These are phyloP conservation scores for Periophthalmodon schlosseri DNA, from an alignment of 2,113 vertebrate species.

Conservation along the genomic window DNA sequence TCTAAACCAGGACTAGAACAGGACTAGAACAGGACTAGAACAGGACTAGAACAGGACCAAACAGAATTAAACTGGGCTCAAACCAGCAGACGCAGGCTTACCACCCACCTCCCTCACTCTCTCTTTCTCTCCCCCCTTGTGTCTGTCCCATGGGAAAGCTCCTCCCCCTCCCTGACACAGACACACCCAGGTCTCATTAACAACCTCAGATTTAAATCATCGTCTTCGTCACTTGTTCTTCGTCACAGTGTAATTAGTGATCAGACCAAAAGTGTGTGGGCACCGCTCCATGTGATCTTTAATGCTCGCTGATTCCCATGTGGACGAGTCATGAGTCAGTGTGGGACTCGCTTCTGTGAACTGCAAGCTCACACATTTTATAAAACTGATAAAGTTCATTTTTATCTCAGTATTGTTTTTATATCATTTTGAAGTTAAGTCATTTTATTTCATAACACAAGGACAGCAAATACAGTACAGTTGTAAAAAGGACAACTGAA, in stretches of 20 bases:
- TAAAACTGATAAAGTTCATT: not conserved
- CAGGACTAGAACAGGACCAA: too few relatives aligned
- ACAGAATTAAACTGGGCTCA: too few relatives aligned
- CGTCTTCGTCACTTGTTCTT: slow-evolving; percentile 47
- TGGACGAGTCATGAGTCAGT: slow-evolving; percentile 1
- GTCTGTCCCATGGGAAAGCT: slow-evolving; percentile 61
- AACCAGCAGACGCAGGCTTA: too few relatives aligned
- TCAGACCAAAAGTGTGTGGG: slow-evolving; percentile 64
- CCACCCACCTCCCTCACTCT: slow-evolving; percentile 18
- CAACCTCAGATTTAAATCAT: slow-evolving; percentile 55
- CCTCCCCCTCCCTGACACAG: slow-evolving; percentile 56
- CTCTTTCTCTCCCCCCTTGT: slow-evolving; percentile 1
- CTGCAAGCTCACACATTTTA: not conserved
- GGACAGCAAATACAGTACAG: not conserved
- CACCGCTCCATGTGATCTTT: slow-evolving; percentile 59
- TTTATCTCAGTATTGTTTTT: not conserved
- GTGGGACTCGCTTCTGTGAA: slow-evolving; percentile 3
- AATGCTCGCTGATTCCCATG: slow-evolving; percentile 53
- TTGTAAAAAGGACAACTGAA: not conserved
- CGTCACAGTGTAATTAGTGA: slow-evolving; percentile 70
- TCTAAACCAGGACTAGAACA: too few relatives aligned
- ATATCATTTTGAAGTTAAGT: not conserved
- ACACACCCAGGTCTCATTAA: slow-evolving; percentile 67
- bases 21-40: too few relatives aligned
- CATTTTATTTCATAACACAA: not conserved